Evolutionary conservation across 2,888 invertebrate genomes (phyloP).

Genomic region (Drosophila pegasa): DNA sequence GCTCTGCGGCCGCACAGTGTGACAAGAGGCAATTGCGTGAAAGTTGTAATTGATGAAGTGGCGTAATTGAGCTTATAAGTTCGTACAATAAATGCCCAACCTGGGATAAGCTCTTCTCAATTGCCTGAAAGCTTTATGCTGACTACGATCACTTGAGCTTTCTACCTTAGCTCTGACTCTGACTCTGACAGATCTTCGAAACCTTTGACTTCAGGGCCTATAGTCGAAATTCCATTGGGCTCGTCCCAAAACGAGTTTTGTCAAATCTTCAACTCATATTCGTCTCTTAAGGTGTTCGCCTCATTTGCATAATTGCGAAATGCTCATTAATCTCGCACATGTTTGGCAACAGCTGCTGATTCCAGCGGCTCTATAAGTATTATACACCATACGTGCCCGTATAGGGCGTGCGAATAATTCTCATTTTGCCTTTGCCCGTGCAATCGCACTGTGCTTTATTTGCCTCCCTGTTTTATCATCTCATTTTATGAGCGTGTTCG

Average conservation of each 20-base stretch:
- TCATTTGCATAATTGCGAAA: slow-evolving; percentile 63
- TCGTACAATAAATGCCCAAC: not conserved
- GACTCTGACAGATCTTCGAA: not conserved
- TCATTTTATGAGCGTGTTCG: slow-evolving; percentile 5
- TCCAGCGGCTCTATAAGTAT: slow-evolving; percentile 26
- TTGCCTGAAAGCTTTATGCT: not conserved
- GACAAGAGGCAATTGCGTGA: not conserved
- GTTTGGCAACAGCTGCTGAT: slow-evolving; percentile 37
- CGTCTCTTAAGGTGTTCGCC: slow-evolving; percentile 5
- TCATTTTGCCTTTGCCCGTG: slow-evolving; percentile 11
- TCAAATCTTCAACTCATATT: slow-evolving; percentile 7
- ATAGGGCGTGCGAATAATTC: slow-evolving; percentile 31
- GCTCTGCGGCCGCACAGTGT: not conserved
- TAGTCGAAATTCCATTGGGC: not conserved
- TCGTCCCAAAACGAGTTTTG: slow-evolving; percentile 28
- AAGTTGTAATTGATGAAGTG: slow-evolving; percentile 8
- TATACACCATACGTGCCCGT: slow-evolving; percentile 43
- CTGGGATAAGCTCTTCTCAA: slow-evolving; percentile 7
- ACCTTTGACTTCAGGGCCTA: slow-evolving; percentile 2
- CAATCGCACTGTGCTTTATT: slow-evolving; percentile 31
- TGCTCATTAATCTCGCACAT: slow-evolving; percentile 47
- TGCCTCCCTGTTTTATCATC: slow-evolving; percentile 40
- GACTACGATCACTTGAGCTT: slow-evolving; percentile 19
- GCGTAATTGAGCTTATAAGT: not conserved
- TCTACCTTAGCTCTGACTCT: not conserved